Conservation (phyloP, 2,888 invertebrate genomes). For the Andrena minutula region DNA sequence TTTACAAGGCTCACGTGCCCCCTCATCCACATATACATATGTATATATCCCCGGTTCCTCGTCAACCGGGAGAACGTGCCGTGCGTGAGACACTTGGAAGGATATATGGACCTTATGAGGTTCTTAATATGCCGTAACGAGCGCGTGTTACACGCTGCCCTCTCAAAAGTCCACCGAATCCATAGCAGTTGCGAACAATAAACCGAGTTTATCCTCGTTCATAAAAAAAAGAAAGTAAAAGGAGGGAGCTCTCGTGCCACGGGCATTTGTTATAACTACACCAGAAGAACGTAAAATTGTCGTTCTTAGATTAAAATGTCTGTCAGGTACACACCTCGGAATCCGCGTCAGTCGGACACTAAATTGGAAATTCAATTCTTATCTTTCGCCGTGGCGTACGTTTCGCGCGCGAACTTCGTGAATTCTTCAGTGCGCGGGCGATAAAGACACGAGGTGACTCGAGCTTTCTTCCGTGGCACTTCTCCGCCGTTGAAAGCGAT, state of each 20-base stretch:
- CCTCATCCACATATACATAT: neutral
- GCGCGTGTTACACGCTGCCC: slow-evolving; percentile 4
- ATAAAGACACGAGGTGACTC: slow-evolving; percentile 7
- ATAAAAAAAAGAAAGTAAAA: neutral
- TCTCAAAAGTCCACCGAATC: slow-evolving; percentile 15
- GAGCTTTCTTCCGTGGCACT: slow-evolving; percentile 2
- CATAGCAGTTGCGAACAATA: neutral
- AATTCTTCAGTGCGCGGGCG: slow-evolving; percentile 2
- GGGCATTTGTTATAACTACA: neutral
- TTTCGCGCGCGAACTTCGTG: neutral
- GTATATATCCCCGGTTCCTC: slow-evolving; percentile 1
- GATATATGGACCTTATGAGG: slow-evolving; percentile 7
- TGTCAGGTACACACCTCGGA: neutral
- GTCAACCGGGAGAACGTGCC: slow-evolving; percentile 17
- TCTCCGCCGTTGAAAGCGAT: slow-evolving; percentile 8
- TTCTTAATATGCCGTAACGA: slow-evolving; percentile 19
- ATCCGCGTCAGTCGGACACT: neutral
- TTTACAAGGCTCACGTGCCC: slow-evolving; percentile 41
- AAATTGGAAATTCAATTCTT: slow-evolving; percentile 50
- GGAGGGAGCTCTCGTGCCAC: neutral
- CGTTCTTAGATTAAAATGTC: neutral
- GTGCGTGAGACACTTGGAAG: neutral
- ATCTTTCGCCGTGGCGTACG: neutral
- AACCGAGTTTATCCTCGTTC: neutral
- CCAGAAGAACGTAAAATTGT: neutral